phyloP scores from a whole-genome alignment of 2,113 vertebrate genomes.

The Trichomycterus rosablanca region DNA sequence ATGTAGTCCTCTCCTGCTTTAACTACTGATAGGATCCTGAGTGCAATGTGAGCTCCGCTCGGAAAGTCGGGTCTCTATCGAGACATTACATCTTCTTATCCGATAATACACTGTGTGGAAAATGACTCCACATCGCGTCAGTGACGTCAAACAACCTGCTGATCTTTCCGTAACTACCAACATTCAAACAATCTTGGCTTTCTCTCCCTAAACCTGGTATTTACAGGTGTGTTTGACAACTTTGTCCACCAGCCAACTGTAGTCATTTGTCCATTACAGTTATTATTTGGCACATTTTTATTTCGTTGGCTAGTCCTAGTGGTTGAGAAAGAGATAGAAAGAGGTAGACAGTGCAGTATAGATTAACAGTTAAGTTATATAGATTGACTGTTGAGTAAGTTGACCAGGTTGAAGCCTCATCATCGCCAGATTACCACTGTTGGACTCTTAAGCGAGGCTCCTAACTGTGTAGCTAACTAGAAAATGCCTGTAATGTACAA shows the following conservation, averaged over 20 bases:
- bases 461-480: too few species aligned
- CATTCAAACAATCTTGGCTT: background rate
- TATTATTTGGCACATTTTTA: too few species aligned
- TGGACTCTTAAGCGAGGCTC: too few species aligned
- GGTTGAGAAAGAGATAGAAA: too few species aligned
- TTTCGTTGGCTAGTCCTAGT: too few species aligned
- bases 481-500: too few species aligned
- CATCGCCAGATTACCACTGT: too few species aligned
- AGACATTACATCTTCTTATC: conserved; percentile 32
- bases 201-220: background rate
- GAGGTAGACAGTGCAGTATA: too few species aligned
- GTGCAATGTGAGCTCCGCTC: conserved; percentile 33
- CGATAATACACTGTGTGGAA: background rate
- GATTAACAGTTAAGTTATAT: too few species aligned
- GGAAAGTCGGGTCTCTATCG: conserved; percentile 22
- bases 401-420: too few species aligned
- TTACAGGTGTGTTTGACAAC: background rate
- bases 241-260: background rate
- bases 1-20: conserved; percentile 45
- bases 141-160: conserved; percentile 7
- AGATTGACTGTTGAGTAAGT: too few species aligned
- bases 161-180: background rate
- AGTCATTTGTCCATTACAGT: too few species aligned
- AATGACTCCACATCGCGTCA: background rate
- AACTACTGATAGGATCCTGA: conserved; percentile 40